Percentiles rank a stretch among this genome's conserved stretches.
Conservation (phyloP, 2,113 vertebrate species). For the Hucho hucho region DNA sequence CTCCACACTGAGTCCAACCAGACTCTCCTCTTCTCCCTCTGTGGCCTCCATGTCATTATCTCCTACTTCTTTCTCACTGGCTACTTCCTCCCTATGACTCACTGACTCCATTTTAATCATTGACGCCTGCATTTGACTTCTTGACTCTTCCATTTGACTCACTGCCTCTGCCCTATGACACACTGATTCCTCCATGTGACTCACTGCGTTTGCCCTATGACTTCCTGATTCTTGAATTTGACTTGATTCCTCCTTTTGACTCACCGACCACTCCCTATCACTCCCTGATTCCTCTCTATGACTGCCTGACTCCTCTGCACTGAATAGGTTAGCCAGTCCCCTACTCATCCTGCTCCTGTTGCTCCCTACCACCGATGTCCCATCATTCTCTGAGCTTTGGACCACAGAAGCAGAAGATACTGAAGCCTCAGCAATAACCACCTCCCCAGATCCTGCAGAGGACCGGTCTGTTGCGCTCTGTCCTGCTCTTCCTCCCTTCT, state of each 20-base stretch:
- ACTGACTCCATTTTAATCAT: conserved; percentile 13
- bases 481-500: conserved; percentile 32
- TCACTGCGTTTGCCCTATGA: conserved; percentile 5
- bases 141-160: conserved; percentile 8
- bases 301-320: conserved; percentile 20
- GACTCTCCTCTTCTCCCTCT: conserved; percentile 17
- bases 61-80: conserved; percentile 1
- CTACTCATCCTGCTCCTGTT: background rate
- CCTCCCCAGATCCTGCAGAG: background rate
- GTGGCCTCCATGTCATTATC: background rate
- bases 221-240: background rate
- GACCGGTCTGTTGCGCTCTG: conserved; percentile 11
- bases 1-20: background rate
- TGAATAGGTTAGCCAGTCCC: background rate
- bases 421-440: background rate
- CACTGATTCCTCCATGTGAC: conserved; percentile 17
- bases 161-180: background rate
- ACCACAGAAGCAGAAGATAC: background rate
- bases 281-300: conserved; percentile 14
- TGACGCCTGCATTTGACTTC: conserved; percentile 11
- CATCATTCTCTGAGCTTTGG: conserved; percentile 26
- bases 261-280: background rate
- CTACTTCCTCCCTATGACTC: conserved; percentile 14
- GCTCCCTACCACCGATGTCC: conserved; percentile 19
- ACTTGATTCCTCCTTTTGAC: conserved; percentile 14